Conservation (phyloP, 2,888 invertebrate genomes). For the Ochropleura plecta region DNA sequence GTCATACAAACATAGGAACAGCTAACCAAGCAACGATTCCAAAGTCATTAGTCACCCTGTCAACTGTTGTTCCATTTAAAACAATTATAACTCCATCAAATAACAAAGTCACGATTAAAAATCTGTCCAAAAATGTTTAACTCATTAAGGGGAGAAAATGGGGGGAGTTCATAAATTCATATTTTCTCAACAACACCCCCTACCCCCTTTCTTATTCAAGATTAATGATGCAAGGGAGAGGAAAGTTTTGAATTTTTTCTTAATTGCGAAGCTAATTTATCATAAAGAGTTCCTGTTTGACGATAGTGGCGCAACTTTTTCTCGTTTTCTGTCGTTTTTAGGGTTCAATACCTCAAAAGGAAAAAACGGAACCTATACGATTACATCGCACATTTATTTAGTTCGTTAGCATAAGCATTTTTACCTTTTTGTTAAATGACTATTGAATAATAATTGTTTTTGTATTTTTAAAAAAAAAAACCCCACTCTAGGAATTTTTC, state of each 20-base stretch:
- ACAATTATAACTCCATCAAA: conserved; percentile 43
- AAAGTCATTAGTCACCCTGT: conserved; percentile 23
- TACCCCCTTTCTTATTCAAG: conserved; percentile 54
- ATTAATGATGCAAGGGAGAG: conserved; percentile 50
- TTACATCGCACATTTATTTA: too few relatives aligned
- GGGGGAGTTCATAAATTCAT: conserved; percentile 34
- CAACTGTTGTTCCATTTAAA: conserved; percentile 27
- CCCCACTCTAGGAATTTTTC: too few relatives aligned
- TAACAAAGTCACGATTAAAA: conserved; percentile 49
- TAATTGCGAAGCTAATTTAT: conserved; percentile 60
- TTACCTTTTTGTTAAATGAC: too few relatives aligned
- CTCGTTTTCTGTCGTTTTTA: conserved; percentile 1
- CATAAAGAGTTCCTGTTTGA: conserved; percentile 38
- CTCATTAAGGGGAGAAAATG: conserved; percentile 34
- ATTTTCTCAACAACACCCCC: conserved; percentile 45
- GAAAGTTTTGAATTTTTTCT: conserved; percentile 49
- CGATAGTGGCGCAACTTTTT: conserved; percentile 58
- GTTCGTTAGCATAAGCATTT: too few relatives aligned
- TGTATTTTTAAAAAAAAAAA: too few relatives aligned
- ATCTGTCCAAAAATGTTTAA: conserved; percentile 41
- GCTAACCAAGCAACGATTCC: neutral
- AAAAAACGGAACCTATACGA: too few relatives aligned
- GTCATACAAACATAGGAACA: neutral
- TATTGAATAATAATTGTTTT: too few relatives aligned
- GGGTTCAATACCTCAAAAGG: too few relatives aligned